Evolutionary conservation across 2,113 vertebrate species (phyloP).

Genomic region (Chamaea fasciata): DNA sequence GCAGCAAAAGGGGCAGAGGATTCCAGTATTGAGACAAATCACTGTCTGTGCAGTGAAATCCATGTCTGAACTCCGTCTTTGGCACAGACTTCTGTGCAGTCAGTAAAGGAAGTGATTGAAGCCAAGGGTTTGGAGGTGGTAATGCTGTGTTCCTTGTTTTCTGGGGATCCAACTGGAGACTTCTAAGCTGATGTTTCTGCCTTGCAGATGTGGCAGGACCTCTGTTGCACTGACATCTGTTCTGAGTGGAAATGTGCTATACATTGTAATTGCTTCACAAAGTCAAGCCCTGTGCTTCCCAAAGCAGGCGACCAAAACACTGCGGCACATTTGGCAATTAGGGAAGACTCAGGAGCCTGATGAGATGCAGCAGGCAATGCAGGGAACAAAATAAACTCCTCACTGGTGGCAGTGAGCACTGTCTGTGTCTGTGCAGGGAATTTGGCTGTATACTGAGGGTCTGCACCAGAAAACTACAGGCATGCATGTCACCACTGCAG

Average conservation of each 20-base stretch:
- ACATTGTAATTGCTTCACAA: background rate
- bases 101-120: background rate
- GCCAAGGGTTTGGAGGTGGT: background rate
- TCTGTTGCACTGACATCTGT: background rate
- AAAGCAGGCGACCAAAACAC: background rate
- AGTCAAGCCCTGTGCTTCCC: background rate
- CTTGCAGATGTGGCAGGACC: conserved; percentile 1
- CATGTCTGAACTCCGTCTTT: background rate
- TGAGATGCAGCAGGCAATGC: background rate
- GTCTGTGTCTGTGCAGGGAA: background rate
- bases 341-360: background rate
- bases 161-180: background rate
- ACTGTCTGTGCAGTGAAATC: background rate
- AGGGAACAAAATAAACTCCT: background rate
- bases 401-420: background rate
- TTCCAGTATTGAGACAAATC: background rate
- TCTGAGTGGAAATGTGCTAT: background rate
- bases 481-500: background rate
- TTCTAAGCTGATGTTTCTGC: conserved; percentile 11
- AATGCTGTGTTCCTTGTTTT: background rate
- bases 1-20: background rate
- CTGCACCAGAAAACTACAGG: background rate
- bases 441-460: background rate
- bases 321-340: background rate
- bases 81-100: background rate